Base-by-base conservation (phyloP, 1,140 invertebrate species). In the Drosophila nigromelanica region DNA sequence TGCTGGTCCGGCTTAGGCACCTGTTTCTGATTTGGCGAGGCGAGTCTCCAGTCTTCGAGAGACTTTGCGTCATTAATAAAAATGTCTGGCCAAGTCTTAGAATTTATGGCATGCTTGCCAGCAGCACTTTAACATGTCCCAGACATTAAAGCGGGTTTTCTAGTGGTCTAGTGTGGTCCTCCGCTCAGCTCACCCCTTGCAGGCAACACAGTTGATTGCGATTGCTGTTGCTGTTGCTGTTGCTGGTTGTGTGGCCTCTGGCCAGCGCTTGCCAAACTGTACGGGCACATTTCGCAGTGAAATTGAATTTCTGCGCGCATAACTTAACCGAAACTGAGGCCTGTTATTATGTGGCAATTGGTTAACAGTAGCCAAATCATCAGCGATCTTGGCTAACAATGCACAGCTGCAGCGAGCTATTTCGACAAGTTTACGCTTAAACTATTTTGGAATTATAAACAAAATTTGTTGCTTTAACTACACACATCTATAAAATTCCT, bases 21-120 rank as follows among this genome's bases (percentile, higher is more conserved):
- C 85, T 85, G 81, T 85, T 86, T 68, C 33, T 8, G 33, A 6
- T 35, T 35, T 35, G 27, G 27, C 27, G 4, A 27, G 66, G 74
- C 76, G 72, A 73, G 72, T 76, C 43, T 73, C 66, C 40, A 54
- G 51, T 58, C 54, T 56, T 56, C 50, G 30, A 52, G 37, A 50
- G 62, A 56, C 54, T 60, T 79, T 87, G 82, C 82, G 82, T 87
- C 82, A 87, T 87, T 87, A 87, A 87, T 87, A 87, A 87, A 87
- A 87, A 87, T 87, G 82, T 87, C 82, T 87, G 76, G 83, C 64
- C 67, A 73, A 76, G 82, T 80, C 82, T 87, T 87, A 79, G 74
- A 87, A 87, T 87, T 87, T 87, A 87, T 87, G 82, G 82, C 83
- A 87, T 76, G 72, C 76, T 76, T 70, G 75, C 78, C 72, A 68